Percentiles rank a stretch among this genome's conserved stretches.
Conservation (phyloP, 1,140 invertebrate species). For the Nasonia longicornis region DNA sequence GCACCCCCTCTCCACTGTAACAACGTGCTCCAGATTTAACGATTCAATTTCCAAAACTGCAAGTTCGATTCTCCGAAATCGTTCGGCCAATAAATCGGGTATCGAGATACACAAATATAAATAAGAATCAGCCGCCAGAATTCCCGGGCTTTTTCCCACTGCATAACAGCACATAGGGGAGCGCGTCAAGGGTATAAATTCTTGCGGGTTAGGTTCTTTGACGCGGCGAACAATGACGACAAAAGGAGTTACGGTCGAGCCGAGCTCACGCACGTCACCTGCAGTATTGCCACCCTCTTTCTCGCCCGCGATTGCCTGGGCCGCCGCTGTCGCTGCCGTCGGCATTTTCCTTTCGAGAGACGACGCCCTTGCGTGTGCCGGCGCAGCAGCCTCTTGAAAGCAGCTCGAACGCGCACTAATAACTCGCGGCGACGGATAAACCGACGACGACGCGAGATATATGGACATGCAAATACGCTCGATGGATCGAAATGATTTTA, state of each 20-base stretch:
- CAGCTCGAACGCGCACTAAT: slow-evolving; percentile 26
- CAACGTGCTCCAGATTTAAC: background rate
- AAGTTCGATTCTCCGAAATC: background rate
- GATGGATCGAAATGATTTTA: background rate
- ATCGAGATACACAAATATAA: background rate
- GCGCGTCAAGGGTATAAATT: slow-evolving; percentile 34
- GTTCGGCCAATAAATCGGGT: no score
- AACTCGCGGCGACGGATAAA: slow-evolving; percentile 13
- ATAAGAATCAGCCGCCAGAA: background rate
- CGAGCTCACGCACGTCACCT: slow-evolving; percentile 44
- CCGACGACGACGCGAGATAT: background rate
- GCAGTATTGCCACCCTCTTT: slow-evolving; percentile 50
- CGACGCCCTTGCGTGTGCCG: background rate
- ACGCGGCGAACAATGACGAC: slow-evolving; percentile 51
- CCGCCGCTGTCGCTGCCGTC: background rate
- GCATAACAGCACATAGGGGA: background rate
- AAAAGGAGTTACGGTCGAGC: slow-evolving; percentile 50
- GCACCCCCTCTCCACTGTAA: background rate
- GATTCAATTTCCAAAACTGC: background rate
- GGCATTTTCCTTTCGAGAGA: background rate
- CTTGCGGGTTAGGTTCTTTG: slow-evolving; percentile 46
- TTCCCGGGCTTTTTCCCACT: background rate
- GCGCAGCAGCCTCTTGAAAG: slow-evolving; percentile 9
- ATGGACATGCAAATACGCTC: background rate
- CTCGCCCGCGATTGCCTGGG: slow-evolving; percentile 45